Evolutionary conservation across 2,113 vertebrate species (phyloP).

Genomic region (Epinephelus fuscoguttatus): DNA sequence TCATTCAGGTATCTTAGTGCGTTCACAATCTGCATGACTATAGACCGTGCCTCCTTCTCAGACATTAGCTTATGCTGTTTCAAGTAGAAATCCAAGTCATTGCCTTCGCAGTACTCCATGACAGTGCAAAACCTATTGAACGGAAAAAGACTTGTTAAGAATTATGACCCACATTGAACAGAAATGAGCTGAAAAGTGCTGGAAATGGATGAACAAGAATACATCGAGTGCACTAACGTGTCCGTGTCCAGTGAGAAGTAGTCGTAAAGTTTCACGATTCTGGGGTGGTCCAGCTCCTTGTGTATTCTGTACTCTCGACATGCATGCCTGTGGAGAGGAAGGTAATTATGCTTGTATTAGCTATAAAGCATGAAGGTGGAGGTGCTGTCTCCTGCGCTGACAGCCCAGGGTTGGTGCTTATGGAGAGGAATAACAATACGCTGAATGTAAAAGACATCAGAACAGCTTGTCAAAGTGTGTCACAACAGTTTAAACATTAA

Average conservation of each 20-base stretch:
- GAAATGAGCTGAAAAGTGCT: not conserved
- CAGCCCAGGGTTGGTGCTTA: constrained; percentile 30
- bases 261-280: constrained; percentile 99
- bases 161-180: not conserved
- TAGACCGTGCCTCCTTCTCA: constrained; percentile 98
- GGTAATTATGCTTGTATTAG: constrained; percentile 46
- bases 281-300: constrained; percentile 98
- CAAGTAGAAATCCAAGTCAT: constrained; percentile 99
- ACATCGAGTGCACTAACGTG: constrained; percentile 88
- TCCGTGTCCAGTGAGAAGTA: constrained; percentile 99
- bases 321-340: constrained; percentile 88
- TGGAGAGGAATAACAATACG: constrained; percentile 55
- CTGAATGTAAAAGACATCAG: not conserved
- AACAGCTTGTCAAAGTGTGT: not conserved
- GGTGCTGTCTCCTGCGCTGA: constrained; percentile 40
- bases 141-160: not conserved
- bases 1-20: constrained; percentile 99
- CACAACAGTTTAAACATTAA: not conserved
- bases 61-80: constrained; percentile 99
- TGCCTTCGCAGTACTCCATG: constrained; percentile 99
- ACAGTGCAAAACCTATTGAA: constrained; percentile 96
- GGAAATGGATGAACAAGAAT: not conserved
- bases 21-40: constrained; percentile 99
- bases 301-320: constrained; percentile 99
- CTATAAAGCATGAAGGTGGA: constrained; percentile 28